Evolutionary conservation across 2,797 vertebrate genomes (phyloP), one percentile per base, ranked within the genome.

Genomic region (Labeo calbasu): DNA sequence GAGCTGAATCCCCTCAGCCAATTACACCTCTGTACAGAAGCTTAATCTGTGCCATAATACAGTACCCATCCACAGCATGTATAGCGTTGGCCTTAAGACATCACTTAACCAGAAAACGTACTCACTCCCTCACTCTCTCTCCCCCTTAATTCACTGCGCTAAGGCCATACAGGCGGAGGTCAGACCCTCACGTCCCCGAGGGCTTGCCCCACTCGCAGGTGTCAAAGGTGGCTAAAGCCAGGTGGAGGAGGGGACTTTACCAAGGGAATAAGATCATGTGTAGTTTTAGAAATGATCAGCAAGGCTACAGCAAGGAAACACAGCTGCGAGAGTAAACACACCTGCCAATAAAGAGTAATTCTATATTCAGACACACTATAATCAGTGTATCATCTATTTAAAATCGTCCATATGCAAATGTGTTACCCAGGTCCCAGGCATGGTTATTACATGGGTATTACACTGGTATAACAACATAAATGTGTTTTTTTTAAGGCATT

Each of bases 231-330:
- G 85, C 87, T 88, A 79, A 92, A 93, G 89, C 93, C 95, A 95
- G 92, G 92, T 93, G 94, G 94, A 95, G 92, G 88, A 91, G 90
- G 90, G 89, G 86, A 93, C 95, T 96, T 93, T 94, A 94, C 96
- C 94, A 94, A 90, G 93, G 90, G 90, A 92, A 90, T 88, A 88
- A 92, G 93, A 90, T 94, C 94, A 92, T 94, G 95, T 92, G 92
- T 94, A 93, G 93, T 95, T 96, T 95, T 95, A 95, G 93, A 94
- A 91, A 89, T 92, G 93, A 90, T 94, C 94, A 95, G 89, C 90
- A 86, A 92, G 93, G 93, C 93, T 92, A 93, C 94, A 95, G 89
- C 90, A 86, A 92, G 92, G 93, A 93, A 93, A 93, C 92, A 92
- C 94, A 94, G 93, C 92, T 93, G 93, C 86, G 63, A 92, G 94